Percentiles rank a stretch among this genome's conserved stretches.
These are phyloP conservation scores for Diarsia brunnea DNA, from an alignment of 2,888 invertebrate genomes.

Conservation along the genomic window DNA sequence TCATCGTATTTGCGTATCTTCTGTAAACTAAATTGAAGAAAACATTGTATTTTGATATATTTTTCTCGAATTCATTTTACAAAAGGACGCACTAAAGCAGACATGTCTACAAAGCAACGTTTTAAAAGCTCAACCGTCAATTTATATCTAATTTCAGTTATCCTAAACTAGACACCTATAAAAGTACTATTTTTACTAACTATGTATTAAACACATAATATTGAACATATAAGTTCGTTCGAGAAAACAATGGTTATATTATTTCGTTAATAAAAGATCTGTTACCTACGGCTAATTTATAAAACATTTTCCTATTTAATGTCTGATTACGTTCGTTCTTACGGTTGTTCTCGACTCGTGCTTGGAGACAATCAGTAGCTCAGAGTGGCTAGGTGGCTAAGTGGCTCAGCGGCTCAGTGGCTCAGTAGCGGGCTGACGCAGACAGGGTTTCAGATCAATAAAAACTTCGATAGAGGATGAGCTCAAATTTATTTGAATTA, in stretches of 20 bases:
- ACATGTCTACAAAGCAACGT: slow-evolving; percentile 84
- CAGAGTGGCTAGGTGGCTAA: slow-evolving; percentile 14
- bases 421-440: slow-evolving; percentile 50
- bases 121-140: slow-evolving; percentile 83
- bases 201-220: slow-evolving; percentile 77
- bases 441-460: slow-evolving; percentile 81
- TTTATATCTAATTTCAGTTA: slow-evolving; percentile 83
- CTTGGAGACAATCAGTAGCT: slow-evolving; percentile 69
- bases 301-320: slow-evolving; percentile 54
- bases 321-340: slow-evolving; percentile 35
- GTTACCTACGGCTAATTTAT: slow-evolving; percentile 63
- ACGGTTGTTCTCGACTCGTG: slow-evolving; percentile 47
- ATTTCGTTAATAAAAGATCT: slow-evolving; percentile 63
- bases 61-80: slow-evolving; percentile 77
- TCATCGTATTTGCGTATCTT: slow-evolving; percentile 70
- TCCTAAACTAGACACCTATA: slow-evolving; percentile 84
- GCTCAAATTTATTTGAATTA: slow-evolving; percentile 91
- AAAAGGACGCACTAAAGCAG: slow-evolving; percentile 78
- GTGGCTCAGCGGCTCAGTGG: slow-evolving; percentile 9
- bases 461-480: slow-evolving; percentile 89
- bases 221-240: slow-evolving; percentile 62
- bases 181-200: slow-evolving; percentile 77
- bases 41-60: slow-evolving; percentile 43
- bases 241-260: slow-evolving; percentile 63
- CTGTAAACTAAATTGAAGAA: slow-evolving; percentile 76